Base-by-base conservation (phyloP, 2,888 invertebrate genomes). In the Salpingus planirostris region DNA sequence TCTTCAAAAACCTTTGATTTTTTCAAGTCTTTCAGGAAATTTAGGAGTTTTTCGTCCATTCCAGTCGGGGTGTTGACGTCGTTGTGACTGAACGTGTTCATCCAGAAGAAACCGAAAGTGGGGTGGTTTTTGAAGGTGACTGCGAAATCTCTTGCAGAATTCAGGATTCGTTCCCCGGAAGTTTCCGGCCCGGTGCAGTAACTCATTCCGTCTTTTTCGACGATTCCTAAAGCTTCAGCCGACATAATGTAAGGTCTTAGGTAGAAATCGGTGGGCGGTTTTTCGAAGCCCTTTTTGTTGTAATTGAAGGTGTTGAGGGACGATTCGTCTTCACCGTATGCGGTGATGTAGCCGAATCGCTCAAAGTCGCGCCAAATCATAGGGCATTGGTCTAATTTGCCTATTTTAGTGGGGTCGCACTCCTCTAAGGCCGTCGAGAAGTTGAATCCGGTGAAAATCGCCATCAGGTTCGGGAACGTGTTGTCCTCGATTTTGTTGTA, bases 401-500 rank as follows among this genome's bases (percentile, higher is more conserved):
- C 71, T 25, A 64, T 50, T 13, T 55, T 54, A 43, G 38, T 71
- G 8, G 74, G 71, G 14, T 68, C 60, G 43, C 73, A 73, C 26
- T 68, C 57, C 1, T 59, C 47, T 27, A 72, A 66, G 8, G 76
- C 65, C 10, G 67, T 49, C 1, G 57, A 54, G 53, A 42, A 43
- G 31, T 57, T 56, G 24, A 36, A 48, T 3, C 54, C 54, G 1
- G 82, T 78, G 10, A 86, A 67, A 25, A 84, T 70, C 0, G 90
- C 86, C 74, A 90, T 81, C 24, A 92, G 60, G 62, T 93, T 93
- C 0, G 91, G 88, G 52, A 85, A 87, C 0, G 90, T 91, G 52
- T 92, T 91, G 54, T 91, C 91, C 3, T 78, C 88, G 47, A 85
- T 74, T 74, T 85, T 73, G 45, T 71, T 73, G 42, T 60, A 60